Conservation (phyloP, 2,113 vertebrate genomes). For the Cololabis saira region DNA sequence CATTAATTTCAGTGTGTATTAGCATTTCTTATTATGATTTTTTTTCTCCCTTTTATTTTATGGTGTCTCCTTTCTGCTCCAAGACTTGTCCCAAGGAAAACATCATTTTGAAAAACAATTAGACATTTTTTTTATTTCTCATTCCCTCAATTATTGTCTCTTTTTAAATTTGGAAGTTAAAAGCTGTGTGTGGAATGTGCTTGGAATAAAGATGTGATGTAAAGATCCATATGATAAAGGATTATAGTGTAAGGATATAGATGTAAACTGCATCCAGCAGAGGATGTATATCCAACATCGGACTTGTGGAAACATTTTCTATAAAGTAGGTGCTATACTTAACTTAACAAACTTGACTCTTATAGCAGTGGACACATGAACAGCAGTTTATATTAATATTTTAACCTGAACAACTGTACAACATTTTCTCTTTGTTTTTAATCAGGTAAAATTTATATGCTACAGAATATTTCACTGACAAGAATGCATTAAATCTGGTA, state of each 20-base stretch:
- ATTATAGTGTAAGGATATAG: no score
- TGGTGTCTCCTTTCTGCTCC: slow-evolving; percentile 22
- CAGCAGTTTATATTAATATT: not conserved
- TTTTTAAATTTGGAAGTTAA: slow-evolving; percentile 20
- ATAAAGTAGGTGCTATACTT: no score
- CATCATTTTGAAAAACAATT: slow-evolving; percentile 58
- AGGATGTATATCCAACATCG: not conserved
- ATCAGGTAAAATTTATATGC: not conserved
- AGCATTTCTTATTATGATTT: slow-evolving; percentile 73
- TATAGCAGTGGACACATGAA: not conserved
- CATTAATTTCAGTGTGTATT: slow-evolving; percentile 86
- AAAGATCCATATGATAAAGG: not conserved
- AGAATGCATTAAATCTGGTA: slow-evolving; percentile 12
- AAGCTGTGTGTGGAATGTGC: slow-evolving; percentile 5
- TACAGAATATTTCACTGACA: not conserved
- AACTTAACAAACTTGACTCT: no score
- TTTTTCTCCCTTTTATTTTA: slow-evolving; percentile 34
- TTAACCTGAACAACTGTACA: no score
- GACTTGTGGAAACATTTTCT: not conserved
- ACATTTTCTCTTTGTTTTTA: not conserved
- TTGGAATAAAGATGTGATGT: not conserved
- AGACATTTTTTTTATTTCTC: slow-evolving; percentile 1
- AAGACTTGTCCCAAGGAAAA: slow-evolving; percentile 46
- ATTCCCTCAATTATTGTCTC: slow-evolving; percentile 1
- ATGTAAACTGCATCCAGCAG: not conserved